Evolutionary conservation across 2,888 invertebrate species (phyloP).

Genomic region (Heterodera filipjevi): DNA sequence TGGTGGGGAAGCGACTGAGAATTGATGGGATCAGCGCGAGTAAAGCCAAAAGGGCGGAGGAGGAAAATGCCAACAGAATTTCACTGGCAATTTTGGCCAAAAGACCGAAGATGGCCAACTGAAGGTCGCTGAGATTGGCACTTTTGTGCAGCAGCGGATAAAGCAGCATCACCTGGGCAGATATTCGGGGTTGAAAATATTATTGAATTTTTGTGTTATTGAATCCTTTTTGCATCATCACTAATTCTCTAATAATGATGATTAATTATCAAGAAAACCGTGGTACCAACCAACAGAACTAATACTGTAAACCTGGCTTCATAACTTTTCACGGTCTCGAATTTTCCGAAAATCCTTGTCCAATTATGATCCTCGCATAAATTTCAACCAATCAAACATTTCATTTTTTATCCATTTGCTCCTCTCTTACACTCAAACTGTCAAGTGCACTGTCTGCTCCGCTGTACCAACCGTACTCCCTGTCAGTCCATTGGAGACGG

Average conservation of each 20-base stretch:
- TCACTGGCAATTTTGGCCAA: conserved; percentile 59
- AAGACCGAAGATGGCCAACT: conserved; percentile 63
- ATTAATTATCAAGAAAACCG: too few relatives aligned
- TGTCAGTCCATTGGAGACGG: conserved; percentile 57
- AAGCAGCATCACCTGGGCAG: conserved; percentile 45
- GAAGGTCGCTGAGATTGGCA: conserved; percentile 58
- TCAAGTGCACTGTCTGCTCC: conserved; percentile 54
- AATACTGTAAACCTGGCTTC: too few relatives aligned
- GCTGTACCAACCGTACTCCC: conserved; percentile 60
- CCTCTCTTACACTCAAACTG: conserved; percentile 47
- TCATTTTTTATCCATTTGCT: neutral
- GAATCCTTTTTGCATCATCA: too few relatives aligned
- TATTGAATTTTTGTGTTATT: too few relatives aligned
- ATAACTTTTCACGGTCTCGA: too few relatives aligned
- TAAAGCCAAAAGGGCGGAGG: conserved; percentile 56
- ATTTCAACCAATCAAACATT: neutral
- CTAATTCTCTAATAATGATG: too few relatives aligned
- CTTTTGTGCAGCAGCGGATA: conserved; percentile 54
- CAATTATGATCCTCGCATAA: too few relatives aligned
- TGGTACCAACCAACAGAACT: too few relatives aligned
- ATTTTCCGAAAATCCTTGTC: too few relatives aligned
- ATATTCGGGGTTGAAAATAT: too few relatives aligned
- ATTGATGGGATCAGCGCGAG: conserved; percentile 57
- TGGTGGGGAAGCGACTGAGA: conserved; percentile 65
- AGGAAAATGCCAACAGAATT: conserved; percentile 62